Conservation (phyloP, 2,113 vertebrate genomes). For the Myotis lucifugus region DNA sequence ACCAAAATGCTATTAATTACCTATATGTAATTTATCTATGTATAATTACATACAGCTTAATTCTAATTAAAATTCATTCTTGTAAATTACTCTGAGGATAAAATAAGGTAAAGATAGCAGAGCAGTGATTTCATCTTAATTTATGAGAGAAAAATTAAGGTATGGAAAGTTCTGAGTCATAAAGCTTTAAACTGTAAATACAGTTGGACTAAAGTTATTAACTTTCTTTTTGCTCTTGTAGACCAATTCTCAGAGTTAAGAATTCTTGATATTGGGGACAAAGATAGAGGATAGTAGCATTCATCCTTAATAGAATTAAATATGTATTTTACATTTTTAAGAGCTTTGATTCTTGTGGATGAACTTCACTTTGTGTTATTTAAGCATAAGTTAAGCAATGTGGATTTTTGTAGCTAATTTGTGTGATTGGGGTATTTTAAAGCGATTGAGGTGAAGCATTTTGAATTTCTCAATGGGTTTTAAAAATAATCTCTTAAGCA, state of each 20-base stretch:
- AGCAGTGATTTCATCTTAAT: slow-evolving; percentile 9
- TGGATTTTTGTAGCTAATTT: slow-evolving; percentile 31
- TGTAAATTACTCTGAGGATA: background rate
- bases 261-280: slow-evolving; percentile 46
- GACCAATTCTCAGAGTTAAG: slow-evolving; percentile 6
- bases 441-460: background rate
- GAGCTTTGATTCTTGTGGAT: slow-evolving; percentile 21
- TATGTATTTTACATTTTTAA: background rate
- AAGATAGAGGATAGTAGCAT: background rate
- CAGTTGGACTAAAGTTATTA: background rate
- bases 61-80: slow-evolving; percentile 11
- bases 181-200: slow-evolving; percentile 30
- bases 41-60: slow-evolving; percentile 10
- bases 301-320: slow-evolving; percentile 30
- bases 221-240: background rate
- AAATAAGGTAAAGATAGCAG: slow-evolving; percentile 3
- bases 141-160: background rate
- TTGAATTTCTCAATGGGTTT: slow-evolving; percentile 41
- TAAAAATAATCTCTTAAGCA: slow-evolving; percentile 4
- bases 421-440: slow-evolving; percentile 9
- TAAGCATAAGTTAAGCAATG: background rate
- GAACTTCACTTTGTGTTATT: background rate
- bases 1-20: slow-evolving; percentile 9
- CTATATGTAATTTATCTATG: background rate
- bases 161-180: slow-evolving; percentile 7